A percentile compares a stretch with the other conserved stretches of the same genome.
phyloP scores from a whole-genome alignment of 2,888 invertebrate species.

The Cataglyphis altisquamis region DNA sequence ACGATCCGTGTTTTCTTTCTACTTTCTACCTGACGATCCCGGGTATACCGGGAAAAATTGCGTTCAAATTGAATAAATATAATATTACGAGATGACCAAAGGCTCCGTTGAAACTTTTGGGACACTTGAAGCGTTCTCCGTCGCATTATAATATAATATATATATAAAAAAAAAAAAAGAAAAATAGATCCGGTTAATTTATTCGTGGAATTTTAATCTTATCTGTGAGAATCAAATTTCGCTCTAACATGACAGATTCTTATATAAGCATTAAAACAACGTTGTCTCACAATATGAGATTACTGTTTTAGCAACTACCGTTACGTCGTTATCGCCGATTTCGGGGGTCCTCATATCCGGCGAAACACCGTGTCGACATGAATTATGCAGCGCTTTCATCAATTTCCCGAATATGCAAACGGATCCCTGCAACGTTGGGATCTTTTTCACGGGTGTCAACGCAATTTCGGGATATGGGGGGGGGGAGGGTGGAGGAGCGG shows the following conservation, averaged over 20 bases:
- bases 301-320: background rate
- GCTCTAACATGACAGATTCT: background rate
- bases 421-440: constrained; percentile 4
- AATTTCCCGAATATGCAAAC: constrained; percentile 56
- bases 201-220: background rate
- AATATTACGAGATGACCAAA: background rate
- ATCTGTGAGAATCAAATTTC: background rate
- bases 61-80: constrained; percentile 4
- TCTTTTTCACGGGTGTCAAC: constrained; percentile 39
- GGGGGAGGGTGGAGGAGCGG: background rate
- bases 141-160: background rate
- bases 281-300: background rate
- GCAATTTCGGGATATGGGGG: constrained; percentile 27
- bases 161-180: background rate
- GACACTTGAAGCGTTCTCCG: background rate
- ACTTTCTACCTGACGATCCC: background rate
- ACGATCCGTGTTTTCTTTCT: constrained; percentile 24
- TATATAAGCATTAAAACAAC: background rate
- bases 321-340: constrained; percentile 29
- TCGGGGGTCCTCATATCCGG: constrained; percentile 24
- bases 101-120: background rate
- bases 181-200: background rate
- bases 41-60: background rate
- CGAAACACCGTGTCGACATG: constrained; percentile 34
- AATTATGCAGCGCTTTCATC: constrained; percentile 52